These are phyloP conservation scores for Anthrax anthrax DNA, from an alignment of 2,888 invertebrate species.

Conservation along the genomic window DNA sequence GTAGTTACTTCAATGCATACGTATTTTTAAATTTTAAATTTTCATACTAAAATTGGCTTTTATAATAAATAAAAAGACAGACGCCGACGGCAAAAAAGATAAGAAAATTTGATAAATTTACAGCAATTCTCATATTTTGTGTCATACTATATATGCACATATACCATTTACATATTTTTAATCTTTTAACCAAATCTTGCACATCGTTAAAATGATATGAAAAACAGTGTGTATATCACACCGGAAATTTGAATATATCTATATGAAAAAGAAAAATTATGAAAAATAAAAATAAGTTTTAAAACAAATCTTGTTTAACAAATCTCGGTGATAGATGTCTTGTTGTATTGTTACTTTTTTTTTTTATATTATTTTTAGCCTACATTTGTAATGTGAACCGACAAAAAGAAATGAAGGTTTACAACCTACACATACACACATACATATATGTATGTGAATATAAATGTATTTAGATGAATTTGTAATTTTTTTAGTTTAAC, in stretches of 20 bases:
- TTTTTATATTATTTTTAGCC: not conserved
- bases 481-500: no score
- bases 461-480: no score
- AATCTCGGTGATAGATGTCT: not conserved
- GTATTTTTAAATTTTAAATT: no score
- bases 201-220: constrained; percentile 7
- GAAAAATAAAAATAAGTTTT: not conserved
- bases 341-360: not conserved
- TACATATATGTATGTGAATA: not conserved
- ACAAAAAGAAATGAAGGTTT: not conserved
- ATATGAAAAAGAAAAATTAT: not conserved
- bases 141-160: no score
- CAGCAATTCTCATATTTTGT: constrained; percentile 6
- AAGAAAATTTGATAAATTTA: constrained; percentile 3
- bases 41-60: no score
- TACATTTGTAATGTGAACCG: not conserved
- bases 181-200: constrained; percentile 9
- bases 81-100: constrained; percentile 4
- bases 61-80: constrained; percentile 5
- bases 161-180: not conserved
- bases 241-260: not conserved
- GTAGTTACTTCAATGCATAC: no score
- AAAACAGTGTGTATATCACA: not conserved
- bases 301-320: not conserved
- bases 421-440: no score